Percentiles rank a stretch among this genome's conserved stretches.
phyloP scores from a whole-genome alignment of 2,797 vertebrate genomes.

The Linurgus olivaceus region DNA sequence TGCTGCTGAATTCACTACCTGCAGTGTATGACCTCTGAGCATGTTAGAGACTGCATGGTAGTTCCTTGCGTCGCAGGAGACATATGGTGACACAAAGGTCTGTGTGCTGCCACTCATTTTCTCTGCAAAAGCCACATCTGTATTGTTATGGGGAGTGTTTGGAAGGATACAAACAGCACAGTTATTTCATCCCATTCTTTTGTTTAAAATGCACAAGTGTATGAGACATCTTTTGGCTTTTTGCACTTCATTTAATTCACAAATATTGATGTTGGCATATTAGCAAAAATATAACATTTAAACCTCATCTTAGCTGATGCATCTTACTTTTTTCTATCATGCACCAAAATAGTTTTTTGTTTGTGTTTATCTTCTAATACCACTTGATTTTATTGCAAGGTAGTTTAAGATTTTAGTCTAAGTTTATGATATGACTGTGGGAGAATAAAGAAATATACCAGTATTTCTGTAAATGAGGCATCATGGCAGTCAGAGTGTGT shows the following conservation, averaged over 20 bases:
- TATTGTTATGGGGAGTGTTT: background rate
- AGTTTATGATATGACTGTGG: background rate
- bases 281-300: background rate
- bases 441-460: background rate
- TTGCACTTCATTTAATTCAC: background rate
- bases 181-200: background rate
- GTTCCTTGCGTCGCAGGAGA: conserved; percentile 14
- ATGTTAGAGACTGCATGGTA: background rate
- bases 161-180: background rate
- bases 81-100: background rate
- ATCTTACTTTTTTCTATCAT: background rate
- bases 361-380: background rate
- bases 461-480: background rate
- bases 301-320: background rate
- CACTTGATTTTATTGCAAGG: background rate
- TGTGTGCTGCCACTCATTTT: background rate
- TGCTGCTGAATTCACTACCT: background rate
- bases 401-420: background rate
- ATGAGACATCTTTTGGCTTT: background rate
- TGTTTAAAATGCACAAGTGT: background rate
- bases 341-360: background rate
- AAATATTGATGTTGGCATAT: background rate
- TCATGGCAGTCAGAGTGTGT: background rate
- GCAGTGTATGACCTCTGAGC: background rate
- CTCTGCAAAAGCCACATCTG: background rate